Conservation (phyloP, 53 echinoderm and acorn worm species). For the Arbacia lixula region DNA sequence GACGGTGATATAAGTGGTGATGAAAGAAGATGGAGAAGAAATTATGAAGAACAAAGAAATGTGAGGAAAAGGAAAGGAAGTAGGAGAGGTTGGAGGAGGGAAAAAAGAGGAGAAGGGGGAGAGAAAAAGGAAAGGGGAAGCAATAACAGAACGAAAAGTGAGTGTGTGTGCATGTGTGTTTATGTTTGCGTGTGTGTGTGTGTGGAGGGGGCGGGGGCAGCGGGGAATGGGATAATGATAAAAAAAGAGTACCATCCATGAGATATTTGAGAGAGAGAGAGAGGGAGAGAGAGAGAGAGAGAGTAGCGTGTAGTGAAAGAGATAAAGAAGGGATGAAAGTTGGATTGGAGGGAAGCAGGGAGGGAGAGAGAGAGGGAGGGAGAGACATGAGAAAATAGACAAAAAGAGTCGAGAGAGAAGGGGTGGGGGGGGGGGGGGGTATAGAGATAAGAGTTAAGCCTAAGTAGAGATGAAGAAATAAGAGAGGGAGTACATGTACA, state of each 20-base stretch:
- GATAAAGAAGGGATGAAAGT: neutral
- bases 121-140: neutral
- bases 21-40: neutral
- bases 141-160: neutral
- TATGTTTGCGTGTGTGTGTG: neutral
- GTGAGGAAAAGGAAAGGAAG: neutral
- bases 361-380: neutral
- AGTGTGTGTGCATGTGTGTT: neutral
- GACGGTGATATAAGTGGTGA: too few species aligned
- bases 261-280: neutral
- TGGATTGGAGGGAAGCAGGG: neutral
- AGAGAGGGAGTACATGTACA: too few species aligned
- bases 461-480: too few species aligned
- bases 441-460: too few species aligned
- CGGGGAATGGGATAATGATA: neutral
- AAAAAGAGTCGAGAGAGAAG: neutral
- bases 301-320: neutral
- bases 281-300: neutral
- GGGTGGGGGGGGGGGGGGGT: too few species aligned
- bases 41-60: neutral
- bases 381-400: neutral
- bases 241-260: too few species aligned
- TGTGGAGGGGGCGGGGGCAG: neutral
- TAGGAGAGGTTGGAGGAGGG: neutral
- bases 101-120: neutral